A percentile compares a stretch with the other conserved stretches of the same genome.
phyloP scores from a whole-genome alignment of 2,797 vertebrate genomes.

The Morelia viridis region DNA sequence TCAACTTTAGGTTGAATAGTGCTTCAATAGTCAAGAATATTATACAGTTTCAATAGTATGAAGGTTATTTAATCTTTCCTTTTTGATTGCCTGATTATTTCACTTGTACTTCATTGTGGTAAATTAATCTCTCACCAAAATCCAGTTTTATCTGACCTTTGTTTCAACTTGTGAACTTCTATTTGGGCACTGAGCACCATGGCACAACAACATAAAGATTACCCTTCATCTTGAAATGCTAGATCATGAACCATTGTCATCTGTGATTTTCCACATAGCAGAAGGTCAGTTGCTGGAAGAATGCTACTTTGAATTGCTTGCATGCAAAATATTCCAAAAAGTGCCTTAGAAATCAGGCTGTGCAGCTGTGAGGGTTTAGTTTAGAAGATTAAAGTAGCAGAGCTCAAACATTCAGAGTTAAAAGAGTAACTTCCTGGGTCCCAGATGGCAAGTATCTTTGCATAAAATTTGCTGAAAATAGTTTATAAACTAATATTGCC shows the following conservation, averaged over 20 bases:
- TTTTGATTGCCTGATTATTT: background rate
- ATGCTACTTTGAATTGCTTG: constrained; percentile 20
- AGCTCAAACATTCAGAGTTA: background rate
- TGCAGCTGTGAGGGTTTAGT: constrained; percentile 4
- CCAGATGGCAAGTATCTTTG: background rate
- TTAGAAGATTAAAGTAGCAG: constrained; percentile 16
- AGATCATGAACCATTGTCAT: constrained; percentile 20
- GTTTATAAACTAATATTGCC: constrained; percentile 22
- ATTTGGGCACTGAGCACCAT: constrained; percentile 24
- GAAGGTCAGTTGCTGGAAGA: constrained; percentile 34
- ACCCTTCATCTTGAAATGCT: constrained; percentile 5
- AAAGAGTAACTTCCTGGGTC: constrained; percentile 6
- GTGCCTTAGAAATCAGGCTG: constrained; percentile 23
- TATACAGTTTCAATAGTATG: background rate
- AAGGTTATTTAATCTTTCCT: background rate
- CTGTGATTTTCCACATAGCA: constrained; percentile 4
- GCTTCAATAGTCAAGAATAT: background rate
- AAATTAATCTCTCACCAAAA: constrained; percentile 44
- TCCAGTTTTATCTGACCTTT: constrained; percentile 39
- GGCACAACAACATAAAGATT: constrained; percentile 2
- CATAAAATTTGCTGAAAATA: constrained; percentile 6
- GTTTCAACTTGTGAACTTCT: constrained; percentile 39
- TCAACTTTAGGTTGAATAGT: background rate
- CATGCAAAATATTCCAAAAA: constrained; percentile 12
- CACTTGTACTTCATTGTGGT: constrained; percentile 35